These are phyloP conservation scores for Cyanistes caeruleus DNA, from an alignment of 2,113 vertebrate genomes.

Conservation along the genomic window DNA sequence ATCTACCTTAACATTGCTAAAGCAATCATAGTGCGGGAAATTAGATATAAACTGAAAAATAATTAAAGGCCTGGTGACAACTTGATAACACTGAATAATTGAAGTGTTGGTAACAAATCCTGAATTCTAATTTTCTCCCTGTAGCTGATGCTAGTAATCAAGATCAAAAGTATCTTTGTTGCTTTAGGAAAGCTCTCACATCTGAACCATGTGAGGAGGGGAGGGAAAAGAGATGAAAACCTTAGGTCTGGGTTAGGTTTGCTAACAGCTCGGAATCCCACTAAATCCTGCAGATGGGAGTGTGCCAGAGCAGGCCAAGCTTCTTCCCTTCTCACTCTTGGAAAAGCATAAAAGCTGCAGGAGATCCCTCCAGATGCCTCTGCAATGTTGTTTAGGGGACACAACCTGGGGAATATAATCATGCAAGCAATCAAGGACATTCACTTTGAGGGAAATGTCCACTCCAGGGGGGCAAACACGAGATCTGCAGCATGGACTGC, in stretches of 20 bases:
- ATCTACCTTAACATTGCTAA: constrained; percentile 23
- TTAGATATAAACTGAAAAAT: constrained; percentile 49
- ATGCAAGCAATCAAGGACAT: background rate
- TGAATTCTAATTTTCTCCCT: constrained; percentile 27
- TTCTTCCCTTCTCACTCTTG: background rate
- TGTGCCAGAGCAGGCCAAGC: fast-evolving
- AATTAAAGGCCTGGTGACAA: constrained; percentile 56
- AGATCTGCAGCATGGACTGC: background rate
- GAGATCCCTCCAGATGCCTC: background rate
- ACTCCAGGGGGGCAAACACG: fast-evolving
- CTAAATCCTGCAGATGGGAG: background rate
- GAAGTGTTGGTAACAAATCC: constrained; percentile 6
- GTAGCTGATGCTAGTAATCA: background rate
- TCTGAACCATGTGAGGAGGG: background rate
- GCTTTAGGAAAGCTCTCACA: background rate
- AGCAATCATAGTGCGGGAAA: constrained; percentile 29
- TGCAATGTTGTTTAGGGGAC: background rate
- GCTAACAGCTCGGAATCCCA: background rate
- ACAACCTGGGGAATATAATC: fast-evolving
- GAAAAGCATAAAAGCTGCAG: background rate
- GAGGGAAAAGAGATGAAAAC: background rate
- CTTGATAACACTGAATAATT: constrained; percentile 39
- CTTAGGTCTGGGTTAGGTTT: background rate
- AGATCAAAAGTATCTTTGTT: background rate
- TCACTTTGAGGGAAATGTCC: background rate